Evolutionary conservation across 2,113 vertebrate species (phyloP), one percentile per base, ranked within the genome.

Genomic region (Oceanites oceanicus): DNA sequence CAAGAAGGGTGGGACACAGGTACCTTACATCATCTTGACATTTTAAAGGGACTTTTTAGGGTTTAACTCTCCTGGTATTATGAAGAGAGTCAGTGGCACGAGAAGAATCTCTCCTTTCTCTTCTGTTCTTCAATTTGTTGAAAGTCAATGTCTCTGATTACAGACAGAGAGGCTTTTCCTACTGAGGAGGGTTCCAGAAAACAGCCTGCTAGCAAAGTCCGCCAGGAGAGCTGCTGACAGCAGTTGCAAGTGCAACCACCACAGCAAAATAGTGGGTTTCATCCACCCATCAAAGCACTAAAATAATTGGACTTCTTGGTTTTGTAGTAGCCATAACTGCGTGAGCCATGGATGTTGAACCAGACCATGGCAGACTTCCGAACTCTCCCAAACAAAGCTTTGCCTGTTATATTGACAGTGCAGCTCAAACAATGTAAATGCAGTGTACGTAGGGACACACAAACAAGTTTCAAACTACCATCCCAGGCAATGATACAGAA

Each of bases 1-100:
- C 94, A 95, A 96, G 92, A 91, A 92, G 94, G 89, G 92, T 92
- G 81, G 92, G 90, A 88, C 58, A 12, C 94, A 97, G 96, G 96
- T 97, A 97, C 66, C 66, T 94, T 94, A 94, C 73, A 86, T 95
- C 90, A 94, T 96, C 88, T 29, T 70, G 85, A 88, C 74, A 88
- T 90, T 93, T 94, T 91, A 27, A 84, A 90, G 50, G 21, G 26
- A 77, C 38, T 85, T 94, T 21, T 86, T 18, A 34, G 68, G 26
- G 22, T 75, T 90, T 93, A 67, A 67, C 21, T 84, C 75, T 74
- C n/a, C 47, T 81, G 73, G 25, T 68, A 44, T 96, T 26, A 42
- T 18, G 25, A 71, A 86, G 56, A 68, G 40, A 84, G 42, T 5
- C 30, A 15, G 22, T 15, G 13, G 22, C 47, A 38, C 72, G 56